Conservation (phyloP, 2,797 vertebrate species). For the Arrhamphus sclerolepis region DNA sequence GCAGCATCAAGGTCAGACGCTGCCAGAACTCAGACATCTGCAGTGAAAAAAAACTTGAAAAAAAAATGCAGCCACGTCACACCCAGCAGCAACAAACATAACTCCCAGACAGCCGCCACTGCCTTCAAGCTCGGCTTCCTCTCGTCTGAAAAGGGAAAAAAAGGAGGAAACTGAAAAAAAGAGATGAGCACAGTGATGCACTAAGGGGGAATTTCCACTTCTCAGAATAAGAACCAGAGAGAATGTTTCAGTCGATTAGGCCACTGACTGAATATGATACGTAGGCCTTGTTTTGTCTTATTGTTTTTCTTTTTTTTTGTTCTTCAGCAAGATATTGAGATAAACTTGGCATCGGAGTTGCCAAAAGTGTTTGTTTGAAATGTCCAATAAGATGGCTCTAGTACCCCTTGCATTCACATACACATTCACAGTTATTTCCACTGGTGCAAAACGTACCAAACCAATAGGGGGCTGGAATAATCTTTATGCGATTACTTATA, state of each 20-base stretch:
- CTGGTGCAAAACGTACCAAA: no score
- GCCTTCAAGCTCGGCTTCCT: constrained; percentile 19
- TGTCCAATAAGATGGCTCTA: no score
- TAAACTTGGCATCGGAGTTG: no score
- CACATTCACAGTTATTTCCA: no score
- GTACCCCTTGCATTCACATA: no score
- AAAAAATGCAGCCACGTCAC: constrained; percentile 39
- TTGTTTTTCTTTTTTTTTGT: no score
- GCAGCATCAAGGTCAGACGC: background rate
- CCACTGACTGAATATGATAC: no score
- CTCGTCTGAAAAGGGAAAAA: constrained; percentile 29
- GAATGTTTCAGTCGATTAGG: background rate
- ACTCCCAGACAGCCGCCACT: constrained; percentile 19
- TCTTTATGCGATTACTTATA: no score
- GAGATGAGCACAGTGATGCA: constrained; percentile 42
- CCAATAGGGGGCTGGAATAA: no score
- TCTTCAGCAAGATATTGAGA: no score
- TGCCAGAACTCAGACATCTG: constrained; percentile 13
- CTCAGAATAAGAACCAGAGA: constrained; percentile 52
- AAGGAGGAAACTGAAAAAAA: constrained; percentile 43
- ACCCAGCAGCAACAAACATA: constrained; percentile 8
- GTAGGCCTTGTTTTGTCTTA: no score
- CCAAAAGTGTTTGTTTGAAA: no score
- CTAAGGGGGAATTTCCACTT: constrained; percentile 61
- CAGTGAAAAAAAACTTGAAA: background rate